Evolutionary conservation across 2,797 vertebrate species (phyloP), one percentile per base, ranked within the genome.

Genomic region (Okamejei kenojei): DNA sequence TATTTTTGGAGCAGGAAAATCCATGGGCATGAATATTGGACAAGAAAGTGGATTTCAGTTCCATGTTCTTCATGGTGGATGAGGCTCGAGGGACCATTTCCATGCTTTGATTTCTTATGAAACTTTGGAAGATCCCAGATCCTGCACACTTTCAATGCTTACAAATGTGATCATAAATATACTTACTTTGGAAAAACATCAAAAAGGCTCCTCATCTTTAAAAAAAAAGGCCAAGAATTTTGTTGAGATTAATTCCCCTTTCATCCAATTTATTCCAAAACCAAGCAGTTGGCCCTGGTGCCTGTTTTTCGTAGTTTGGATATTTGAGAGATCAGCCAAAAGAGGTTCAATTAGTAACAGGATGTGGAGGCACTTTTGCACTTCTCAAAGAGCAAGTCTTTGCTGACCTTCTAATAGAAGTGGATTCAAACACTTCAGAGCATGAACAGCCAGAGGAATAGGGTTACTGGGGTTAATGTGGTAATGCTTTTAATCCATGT

Each of bases 401-500:
- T n/a, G 15, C 90, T 92, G 90, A 92, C 90, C 90, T 74, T 74
- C 90, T 76, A 13, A 61, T 76, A 76, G 38, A 91, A 91, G 90
- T 74, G 90, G 94, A 96, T 96, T 96, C 96, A 88, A 96, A 95
- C 95, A 96, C 95, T 96, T 96, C 95, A 95, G 94, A 90, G 93
- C 94, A 94, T 96, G 95, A 96, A 95, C 94, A 94, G 94, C 95
- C 94, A 96, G 95, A 97, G 96, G 96, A 96, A 96, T 96, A 96
- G 94, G 95, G 96, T 96, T 96, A 94, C 93, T 86, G 93, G 96
- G 96, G 96, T 96, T 97, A 97, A 96, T 96, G 96, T 95, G 95
- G 95, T 96, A 96, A 95, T 96, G 96, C 95, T 96, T 96, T 97
- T 96, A 96, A 96, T 96, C 95, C 96, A 95, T 95, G 94, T 95